Base-by-base conservation (phyloP, 2,888 invertebrate genomes). In the Polietes domitor region DNA sequence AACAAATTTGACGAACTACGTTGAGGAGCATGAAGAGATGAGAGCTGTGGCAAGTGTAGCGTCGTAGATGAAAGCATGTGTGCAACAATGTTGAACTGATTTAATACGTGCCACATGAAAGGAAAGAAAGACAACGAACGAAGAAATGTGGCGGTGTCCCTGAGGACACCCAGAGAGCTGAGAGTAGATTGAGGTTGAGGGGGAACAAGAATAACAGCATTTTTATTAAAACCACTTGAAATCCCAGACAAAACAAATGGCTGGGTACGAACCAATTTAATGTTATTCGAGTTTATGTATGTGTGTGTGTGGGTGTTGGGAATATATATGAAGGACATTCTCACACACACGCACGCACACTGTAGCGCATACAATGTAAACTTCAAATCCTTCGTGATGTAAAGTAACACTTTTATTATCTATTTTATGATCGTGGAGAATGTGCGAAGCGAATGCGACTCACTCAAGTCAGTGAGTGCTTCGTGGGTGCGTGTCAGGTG, bases 21-120 rank as follows among this genome's bases (percentile, higher is more conserved):
- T 32, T 32, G 32, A 3, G 7, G 32, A 32, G 7, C 32, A 3
- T 10, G 9, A 2, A 9, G 1, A 37, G 37, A 37, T 7, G n/a
- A n/a, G n/a, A n/a, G n/a, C n/a, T n/a, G n/a, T n/a, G n/a, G 37
- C 37, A 3, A 37, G 6, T 12, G 12, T 7, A 37, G 37, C 9
- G 32, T 32, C 3, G 32, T 32, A 58, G 3, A 55, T 55, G 24
- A 10, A 1, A 24, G 58, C 15, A 4, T 6, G 65, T 37, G 41
- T 65, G 43, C 68, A 68, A 68, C 68, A 68, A 43, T 43, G 68
- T 68, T 68, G 43, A 15, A 68, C 68, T 17, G 68, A 68, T 68
- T 41, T 24, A 43, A 37, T 68, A 68, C 68, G 68, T 43, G 43
- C 17, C 41, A 21, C 41, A 24, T n/a, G n/a, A 26, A 55, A n/a